phyloP scores from a whole-genome alignment of 2,888 invertebrate species.

The Dorcus parallelipipedus region DNA sequence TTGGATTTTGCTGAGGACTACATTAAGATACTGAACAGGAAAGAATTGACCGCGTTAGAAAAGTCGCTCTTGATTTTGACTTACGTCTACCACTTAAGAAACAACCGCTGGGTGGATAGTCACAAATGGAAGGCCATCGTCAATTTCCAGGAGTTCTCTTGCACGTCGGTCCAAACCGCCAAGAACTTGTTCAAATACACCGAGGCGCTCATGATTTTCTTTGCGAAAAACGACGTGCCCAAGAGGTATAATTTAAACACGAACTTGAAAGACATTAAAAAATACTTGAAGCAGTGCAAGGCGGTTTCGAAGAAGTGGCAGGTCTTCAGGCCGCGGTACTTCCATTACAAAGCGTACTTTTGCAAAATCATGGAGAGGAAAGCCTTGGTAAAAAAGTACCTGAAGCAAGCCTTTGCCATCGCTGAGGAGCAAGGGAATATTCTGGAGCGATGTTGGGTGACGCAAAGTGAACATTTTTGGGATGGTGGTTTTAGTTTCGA shows the following conservation, averaged over 20 bases:
- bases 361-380: conserved; percentile 18
- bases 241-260: conserved; percentile 18
- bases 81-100: conserved; percentile 23
- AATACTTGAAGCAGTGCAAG: conserved; percentile 20
- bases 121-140: conserved; percentile 25
- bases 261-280: conserved; percentile 12
- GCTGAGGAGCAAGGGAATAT: conserved; percentile 26
- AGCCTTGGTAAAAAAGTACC: conserved; percentile 7
- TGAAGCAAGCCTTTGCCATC: conserved; percentile 22
- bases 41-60: conserved; percentile 14
- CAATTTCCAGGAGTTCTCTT: conserved; percentile 5
- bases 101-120: conserved; percentile 19
- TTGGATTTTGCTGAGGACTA: conserved; percentile 47
- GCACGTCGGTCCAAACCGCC: conserved; percentile 14
- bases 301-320: conserved; percentile 25
- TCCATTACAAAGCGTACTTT: conserved; percentile 29
- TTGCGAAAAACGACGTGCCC: conserved; percentile 17
- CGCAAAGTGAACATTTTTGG: conserved; percentile 29
- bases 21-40: conserved; percentile 17
- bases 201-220: conserved; percentile 26
- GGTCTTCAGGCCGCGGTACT: conserved; percentile 27
- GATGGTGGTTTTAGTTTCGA: conserved; percentile 25
- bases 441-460: conserved; percentile 30
- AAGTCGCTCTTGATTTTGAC: conserved; percentile 26
- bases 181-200: conserved; percentile 27